Conservation (phyloP, 2,113 vertebrate species). For the Erythrocebus patas region DNA sequence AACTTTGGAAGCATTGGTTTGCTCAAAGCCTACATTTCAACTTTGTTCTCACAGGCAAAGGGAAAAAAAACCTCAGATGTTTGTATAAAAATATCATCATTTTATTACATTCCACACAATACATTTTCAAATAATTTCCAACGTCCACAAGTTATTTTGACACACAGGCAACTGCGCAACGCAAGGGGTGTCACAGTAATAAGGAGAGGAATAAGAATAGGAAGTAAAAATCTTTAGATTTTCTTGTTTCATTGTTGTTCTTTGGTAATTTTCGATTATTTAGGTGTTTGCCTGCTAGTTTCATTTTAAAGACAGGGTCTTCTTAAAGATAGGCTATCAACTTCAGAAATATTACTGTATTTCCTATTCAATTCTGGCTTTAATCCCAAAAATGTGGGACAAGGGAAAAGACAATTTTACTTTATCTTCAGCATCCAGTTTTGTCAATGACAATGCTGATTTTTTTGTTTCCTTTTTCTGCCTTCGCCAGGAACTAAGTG, state of each 20-base stretch:
- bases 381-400: slow-evolving; percentile 61
- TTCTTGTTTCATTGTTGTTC: slow-evolving; percentile 78
- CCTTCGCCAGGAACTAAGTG: background rate
- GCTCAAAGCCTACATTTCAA: slow-evolving; percentile 59
- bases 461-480: background rate
- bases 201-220: slow-evolving; percentile 72
- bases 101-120: slow-evolving; percentile 98
- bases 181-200: slow-evolving; percentile 81
- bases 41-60: slow-evolving; percentile 73
- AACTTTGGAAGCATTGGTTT: slow-evolving; percentile 61
- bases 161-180: slow-evolving; percentile 88
- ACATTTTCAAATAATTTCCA: slow-evolving; percentile 91
- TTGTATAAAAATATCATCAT: slow-evolving; percentile 98
- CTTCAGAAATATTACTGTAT: slow-evolving; percentile 39
- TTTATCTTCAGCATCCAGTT: slow-evolving; percentile 50
- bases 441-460: slow-evolving; percentile 28
- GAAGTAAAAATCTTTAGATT: slow-evolving; percentile 81
- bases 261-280: slow-evolving; percentile 81
- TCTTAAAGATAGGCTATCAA: slow-evolving; percentile 47
- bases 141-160: slow-evolving; percentile 92
- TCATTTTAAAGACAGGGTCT: slow-evolving; percentile 76
- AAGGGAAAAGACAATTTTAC: slow-evolving; percentile 3
- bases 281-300: slow-evolving; percentile 66
- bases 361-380: slow-evolving; percentile 69
- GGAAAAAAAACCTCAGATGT: slow-evolving; percentile 82